phyloP scores from a whole-genome alignment of 2,113 vertebrate species.

The Ciconia maguari region DNA sequence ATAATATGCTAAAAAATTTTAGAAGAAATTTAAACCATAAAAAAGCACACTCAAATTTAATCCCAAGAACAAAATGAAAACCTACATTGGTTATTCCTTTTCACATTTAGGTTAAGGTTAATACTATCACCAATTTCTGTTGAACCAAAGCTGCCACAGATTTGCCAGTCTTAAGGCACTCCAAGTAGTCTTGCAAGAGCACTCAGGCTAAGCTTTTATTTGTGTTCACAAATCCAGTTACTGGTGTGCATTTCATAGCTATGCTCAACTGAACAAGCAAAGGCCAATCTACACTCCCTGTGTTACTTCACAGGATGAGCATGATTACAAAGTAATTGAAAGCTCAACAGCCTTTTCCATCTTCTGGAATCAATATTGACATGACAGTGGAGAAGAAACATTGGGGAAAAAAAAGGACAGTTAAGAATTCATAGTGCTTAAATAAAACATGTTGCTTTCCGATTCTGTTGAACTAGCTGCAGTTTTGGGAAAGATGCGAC shows the following conservation, averaged over 20 bases:
- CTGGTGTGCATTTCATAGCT: not conserved
- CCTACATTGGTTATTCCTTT: not conserved
- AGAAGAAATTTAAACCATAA: not conserved
- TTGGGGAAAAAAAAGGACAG: rapidly evolving
- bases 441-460: not conserved
- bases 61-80: not conserved
- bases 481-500: not conserved
- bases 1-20: not conserved
- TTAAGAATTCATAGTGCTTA: not conserved
- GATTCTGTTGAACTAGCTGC: not conserved
- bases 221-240: not conserved
- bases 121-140: not conserved
- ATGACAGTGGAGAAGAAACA: not conserved
- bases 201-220: not conserved
- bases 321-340: not conserved
- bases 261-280: not conserved
- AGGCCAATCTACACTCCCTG: not conserved
- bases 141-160: not conserved
- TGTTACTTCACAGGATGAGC: not conserved
- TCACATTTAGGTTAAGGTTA: not conserved
- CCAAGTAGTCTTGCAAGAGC: not conserved
- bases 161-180: not conserved
- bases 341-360: not conserved
- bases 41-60: not conserved
- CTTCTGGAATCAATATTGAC: not conserved